These are phyloP conservation scores for Thera obeliscata DNA, from an alignment of 2,888 invertebrate genomes.

Conservation along the genomic window DNA sequence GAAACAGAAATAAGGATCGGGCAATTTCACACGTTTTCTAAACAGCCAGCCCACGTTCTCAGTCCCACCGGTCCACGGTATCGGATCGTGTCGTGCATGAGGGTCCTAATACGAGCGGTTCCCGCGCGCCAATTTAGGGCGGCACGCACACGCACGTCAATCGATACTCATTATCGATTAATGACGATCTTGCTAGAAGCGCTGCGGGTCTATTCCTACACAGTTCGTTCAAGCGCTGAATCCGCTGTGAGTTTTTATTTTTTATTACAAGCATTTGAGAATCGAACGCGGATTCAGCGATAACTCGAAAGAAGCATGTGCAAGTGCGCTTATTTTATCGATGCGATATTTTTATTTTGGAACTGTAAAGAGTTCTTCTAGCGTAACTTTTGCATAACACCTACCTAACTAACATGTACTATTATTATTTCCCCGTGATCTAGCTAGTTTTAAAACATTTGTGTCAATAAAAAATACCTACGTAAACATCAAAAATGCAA, in stretches of 20 bases:
- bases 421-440: too few relatives aligned
- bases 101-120: slow-evolving; percentile 34
- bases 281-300: too few relatives aligned
- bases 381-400: not conserved
- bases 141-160: slow-evolving; percentile 23
- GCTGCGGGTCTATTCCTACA: too few relatives aligned
- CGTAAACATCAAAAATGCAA: not conserved
- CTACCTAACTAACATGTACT: too few relatives aligned
- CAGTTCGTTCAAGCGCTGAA: too few relatives aligned
- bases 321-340: too few relatives aligned
- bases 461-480: not conserved
- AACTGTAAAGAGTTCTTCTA: not conserved
- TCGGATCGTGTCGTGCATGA: slow-evolving; percentile 8
- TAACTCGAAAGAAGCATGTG: too few relatives aligned
- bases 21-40: slow-evolving; percentile 10
- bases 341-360: not conserved
- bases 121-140: slow-evolving; percentile 49
- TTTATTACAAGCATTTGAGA: too few relatives aligned
- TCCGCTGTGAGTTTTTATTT: too few relatives aligned
- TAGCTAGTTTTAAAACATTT: not conserved
- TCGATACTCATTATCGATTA: slow-evolving; percentile 23
- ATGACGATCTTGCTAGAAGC: too few relatives aligned
- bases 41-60: slow-evolving; percentile 1
- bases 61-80: slow-evolving; percentile 14
- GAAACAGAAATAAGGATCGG: not conserved